Conservation (phyloP, 2,113 vertebrate genomes). For the Sterrhoptilus dennistouni region DNA sequence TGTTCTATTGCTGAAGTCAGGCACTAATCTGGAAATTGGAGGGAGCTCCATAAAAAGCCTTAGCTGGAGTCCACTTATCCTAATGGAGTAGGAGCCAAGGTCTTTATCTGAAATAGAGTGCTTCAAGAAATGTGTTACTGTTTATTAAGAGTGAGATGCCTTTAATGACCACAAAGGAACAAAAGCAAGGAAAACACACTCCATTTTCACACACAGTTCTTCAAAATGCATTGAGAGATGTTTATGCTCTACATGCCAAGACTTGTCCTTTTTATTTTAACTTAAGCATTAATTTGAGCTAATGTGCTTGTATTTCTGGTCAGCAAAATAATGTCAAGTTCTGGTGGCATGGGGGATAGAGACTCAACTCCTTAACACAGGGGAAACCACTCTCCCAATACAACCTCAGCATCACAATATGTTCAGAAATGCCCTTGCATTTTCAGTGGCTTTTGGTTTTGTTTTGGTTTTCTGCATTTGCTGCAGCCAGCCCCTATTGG, state of each 20-base stretch:
- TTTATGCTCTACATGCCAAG: background rate
- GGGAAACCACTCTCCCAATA: background rate
- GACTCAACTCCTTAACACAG: background rate
- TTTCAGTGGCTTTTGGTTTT: background rate
- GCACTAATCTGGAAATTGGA: background rate
- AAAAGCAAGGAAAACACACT: background rate
- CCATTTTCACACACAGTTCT: background rate
- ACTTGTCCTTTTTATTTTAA: background rate
- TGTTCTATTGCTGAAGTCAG: background rate
- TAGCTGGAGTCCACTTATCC: background rate
- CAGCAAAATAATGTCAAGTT: background rate
- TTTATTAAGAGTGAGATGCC: background rate
- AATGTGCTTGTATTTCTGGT: background rate
- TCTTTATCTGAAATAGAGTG: background rate
- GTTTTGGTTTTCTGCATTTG: background rate
- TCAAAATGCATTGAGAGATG: background rate
- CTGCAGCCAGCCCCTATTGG: background rate
- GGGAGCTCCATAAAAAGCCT: background rate
- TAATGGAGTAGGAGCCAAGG: background rate
- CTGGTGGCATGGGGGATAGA: background rate
- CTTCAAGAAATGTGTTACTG: background rate
- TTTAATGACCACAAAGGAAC: background rate
- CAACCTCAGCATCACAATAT: rapidly evolving
- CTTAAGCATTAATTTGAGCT: background rate
- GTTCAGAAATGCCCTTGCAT: background rate